These are phyloP conservation scores for Hypotaenidia philippensis DNA, from an alignment of 2,797 vertebrate species.

Conservation along the genomic window DNA sequence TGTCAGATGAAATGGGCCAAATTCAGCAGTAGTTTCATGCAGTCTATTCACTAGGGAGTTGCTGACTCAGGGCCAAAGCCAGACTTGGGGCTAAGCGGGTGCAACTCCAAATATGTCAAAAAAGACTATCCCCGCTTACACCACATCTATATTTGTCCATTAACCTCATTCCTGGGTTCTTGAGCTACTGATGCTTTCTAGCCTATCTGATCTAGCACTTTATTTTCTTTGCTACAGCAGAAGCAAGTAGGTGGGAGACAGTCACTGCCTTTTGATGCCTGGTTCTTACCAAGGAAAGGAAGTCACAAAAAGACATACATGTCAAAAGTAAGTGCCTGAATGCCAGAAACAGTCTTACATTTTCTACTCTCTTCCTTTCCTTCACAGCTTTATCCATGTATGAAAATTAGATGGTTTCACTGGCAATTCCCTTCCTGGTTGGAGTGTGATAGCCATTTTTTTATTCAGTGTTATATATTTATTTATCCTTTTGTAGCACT, in stretches of 20 bases:
- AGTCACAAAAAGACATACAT: neutral
- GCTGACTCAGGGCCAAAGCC: constrained; percentile 30
- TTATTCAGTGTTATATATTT: neutral
- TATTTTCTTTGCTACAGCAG: neutral
- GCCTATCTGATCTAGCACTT: neutral
- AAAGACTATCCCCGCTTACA: neutral
- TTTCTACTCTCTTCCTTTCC: neutral
- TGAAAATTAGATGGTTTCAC: neutral
- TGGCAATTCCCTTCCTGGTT: neutral
- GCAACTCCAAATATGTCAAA: constrained; percentile 64
- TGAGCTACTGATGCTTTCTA: neutral
- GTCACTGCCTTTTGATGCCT: neutral
- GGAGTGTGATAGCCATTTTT: neutral
- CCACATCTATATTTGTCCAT: constrained; percentile 2
- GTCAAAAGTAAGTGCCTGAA: neutral
- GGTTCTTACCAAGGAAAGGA: neutral
- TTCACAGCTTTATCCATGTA: neutral
- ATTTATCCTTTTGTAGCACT: neutral
- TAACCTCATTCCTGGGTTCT: constrained; percentile 10
- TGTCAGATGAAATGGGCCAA: constrained; percentile 79
- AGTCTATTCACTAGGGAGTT: neutral
- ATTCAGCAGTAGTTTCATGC: constrained; percentile 54
- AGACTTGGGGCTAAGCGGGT: constrained; percentile 31
- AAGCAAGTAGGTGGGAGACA: neutral
- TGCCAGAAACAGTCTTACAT: neutral